Conservation (phyloP, 2,888 invertebrate genomes). For the Amiota mariae region DNA sequence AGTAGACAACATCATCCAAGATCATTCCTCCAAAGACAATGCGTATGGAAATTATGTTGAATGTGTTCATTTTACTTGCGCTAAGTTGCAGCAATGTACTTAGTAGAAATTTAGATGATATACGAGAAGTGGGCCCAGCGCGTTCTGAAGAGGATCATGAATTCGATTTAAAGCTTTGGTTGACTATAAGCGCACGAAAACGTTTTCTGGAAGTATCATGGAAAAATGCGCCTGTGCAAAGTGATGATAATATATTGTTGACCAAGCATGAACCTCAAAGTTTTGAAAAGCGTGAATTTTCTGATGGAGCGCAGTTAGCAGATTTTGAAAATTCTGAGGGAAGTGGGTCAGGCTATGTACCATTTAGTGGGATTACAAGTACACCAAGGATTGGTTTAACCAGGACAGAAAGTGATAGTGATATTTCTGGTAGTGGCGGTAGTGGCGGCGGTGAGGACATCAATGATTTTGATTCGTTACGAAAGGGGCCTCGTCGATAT, state of each 20-base stretch:
- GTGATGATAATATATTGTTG: slow-evolving; percentile 66
- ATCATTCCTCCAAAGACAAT: neutral
- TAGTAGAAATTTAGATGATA: neutral
- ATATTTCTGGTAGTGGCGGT: neutral
- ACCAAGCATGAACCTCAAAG: slow-evolving; percentile 66
- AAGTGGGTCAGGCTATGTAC: slow-evolving; percentile 50
- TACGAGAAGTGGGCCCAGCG: slow-evolving; percentile 7
- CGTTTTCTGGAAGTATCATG: slow-evolving; percentile 71
- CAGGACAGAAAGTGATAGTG: neutral
- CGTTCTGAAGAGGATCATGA: slow-evolving; percentile 36
- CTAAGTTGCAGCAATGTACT: neutral
- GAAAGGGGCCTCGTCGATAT: slow-evolving; percentile 41
- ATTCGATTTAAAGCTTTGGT: slow-evolving; percentile 59
- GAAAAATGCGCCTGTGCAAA: slow-evolving; percentile 64
- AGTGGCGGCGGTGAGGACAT: slow-evolving; percentile 17
- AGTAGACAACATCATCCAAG: neutral
- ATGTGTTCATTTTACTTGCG: neutral
- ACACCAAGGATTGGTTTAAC: slow-evolving; percentile 38
- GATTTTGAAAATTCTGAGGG: slow-evolving; percentile 51
- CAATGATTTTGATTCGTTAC: slow-evolving; percentile 20
- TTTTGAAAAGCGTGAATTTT: slow-evolving; percentile 58
- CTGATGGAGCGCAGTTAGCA: slow-evolving; percentile 57
- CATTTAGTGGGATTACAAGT: slow-evolving; percentile 50
- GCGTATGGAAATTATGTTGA: neutral
- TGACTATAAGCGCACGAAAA: slow-evolving; percentile 70